A percentile compares a stretch with the other conserved stretches of the same genome.
phyloP scores from a whole-genome alignment of 2,113 vertebrate species.

The Polypterus bichir region DNA sequence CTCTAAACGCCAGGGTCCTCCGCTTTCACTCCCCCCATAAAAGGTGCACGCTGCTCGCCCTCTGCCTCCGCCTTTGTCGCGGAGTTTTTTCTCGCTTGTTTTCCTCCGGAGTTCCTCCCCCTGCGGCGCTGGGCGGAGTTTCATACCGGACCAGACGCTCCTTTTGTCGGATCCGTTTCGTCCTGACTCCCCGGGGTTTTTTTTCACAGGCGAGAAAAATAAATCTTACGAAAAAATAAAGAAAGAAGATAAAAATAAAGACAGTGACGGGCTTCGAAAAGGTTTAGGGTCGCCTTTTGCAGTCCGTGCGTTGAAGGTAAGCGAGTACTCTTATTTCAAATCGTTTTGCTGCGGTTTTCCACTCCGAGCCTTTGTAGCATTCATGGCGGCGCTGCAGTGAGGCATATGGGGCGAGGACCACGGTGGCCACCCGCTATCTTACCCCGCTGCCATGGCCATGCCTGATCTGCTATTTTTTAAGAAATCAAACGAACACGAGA shows the following conservation, averaged over 20 bases:
- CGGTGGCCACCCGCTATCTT: constrained; percentile 25
- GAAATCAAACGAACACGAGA: no score
- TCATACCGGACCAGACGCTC: constrained; percentile 67
- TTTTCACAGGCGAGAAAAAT: constrained; percentile 34
- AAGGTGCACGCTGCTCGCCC: not conserved
- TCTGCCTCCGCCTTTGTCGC: constrained; percentile 48
- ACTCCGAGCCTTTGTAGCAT: constrained; percentile 43
- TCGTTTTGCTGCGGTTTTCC: constrained; percentile 34
- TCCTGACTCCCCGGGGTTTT: constrained; percentile 60
- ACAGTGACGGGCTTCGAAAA: no score
- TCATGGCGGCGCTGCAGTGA: constrained; percentile 59
- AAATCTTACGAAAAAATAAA: constrained; percentile 23
- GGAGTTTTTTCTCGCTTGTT: constrained; percentile 36
- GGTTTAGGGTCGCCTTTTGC: not conserved
- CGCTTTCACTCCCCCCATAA: no score
- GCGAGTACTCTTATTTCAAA: constrained; percentile 21
- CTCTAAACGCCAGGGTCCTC: no score
- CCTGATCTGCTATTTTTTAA: no score
- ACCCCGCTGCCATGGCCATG: not conserved
- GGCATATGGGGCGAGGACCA: constrained; percentile 38
- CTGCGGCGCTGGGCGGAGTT: constrained; percentile 70
- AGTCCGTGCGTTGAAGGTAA: constrained; percentile 34
- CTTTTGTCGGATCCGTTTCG: constrained; percentile 64
- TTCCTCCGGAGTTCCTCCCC: constrained; percentile 63
- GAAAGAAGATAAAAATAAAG: constrained; percentile 9